Percentiles rank a stretch among this genome's conserved stretches.
These are phyloP conservation scores for Meganola albula DNA, from an alignment of 2,888 invertebrate species.

Conservation along the genomic window DNA sequence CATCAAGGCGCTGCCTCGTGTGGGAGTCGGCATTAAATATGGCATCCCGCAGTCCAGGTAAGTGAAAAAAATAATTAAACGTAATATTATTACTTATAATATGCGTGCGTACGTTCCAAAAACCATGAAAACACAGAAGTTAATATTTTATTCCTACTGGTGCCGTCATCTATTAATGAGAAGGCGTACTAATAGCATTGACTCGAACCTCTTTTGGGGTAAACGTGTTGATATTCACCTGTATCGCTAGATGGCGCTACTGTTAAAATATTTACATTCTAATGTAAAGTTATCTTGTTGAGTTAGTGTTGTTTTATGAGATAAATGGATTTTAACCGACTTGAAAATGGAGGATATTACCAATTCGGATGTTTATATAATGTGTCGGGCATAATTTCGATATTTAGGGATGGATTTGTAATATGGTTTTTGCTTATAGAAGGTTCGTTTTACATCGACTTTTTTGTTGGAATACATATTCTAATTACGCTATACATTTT, in stretches of 20 bases:
- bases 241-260: constrained; percentile 30
- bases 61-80: constrained; percentile 34
- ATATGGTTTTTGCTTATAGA: too few relatives aligned
- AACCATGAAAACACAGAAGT: not conserved
- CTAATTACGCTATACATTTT: too few relatives aligned
- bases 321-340: too few relatives aligned
- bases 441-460: too few relatives aligned
- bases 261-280: constrained; percentile 3
- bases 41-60: constrained; percentile 98
- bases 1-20: constrained; percentile 96
- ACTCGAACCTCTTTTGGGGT: constrained; percentile 1
- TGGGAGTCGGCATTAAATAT: constrained; percentile 99
- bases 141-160: not conserved
- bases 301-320: too few relatives aligned
- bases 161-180: constrained; percentile 34
- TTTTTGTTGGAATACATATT: too few relatives aligned
- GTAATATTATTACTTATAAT: not conserved
- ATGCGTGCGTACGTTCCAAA: too few relatives aligned
- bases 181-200: constrained; percentile 26
- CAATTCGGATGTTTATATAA: too few relatives aligned
- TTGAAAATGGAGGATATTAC: too few relatives aligned
- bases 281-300: too few relatives aligned
- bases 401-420: too few relatives aligned
- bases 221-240: constrained; percentile 4
- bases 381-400: too few relatives aligned